A percentile compares a stretch with the other conserved stretches of the same genome.
Conservation (phyloP, 2,113 vertebrate species). For the Glaucidium brasilianum region DNA sequence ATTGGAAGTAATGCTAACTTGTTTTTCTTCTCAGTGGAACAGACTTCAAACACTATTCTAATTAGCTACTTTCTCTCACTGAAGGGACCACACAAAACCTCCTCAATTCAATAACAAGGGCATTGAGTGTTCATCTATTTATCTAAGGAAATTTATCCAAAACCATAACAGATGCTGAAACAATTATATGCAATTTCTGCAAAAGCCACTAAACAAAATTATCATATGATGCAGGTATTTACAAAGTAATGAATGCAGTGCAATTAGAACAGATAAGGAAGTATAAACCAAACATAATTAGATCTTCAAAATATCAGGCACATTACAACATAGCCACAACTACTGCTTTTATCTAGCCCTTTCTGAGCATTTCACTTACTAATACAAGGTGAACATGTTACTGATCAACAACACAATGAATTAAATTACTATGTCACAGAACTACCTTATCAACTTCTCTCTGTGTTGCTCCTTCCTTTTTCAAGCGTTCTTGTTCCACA, state of each 20-base stretch:
- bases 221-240: not conserved
- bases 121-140: not conserved
- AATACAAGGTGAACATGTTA: not conserved
- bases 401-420: not conserved
- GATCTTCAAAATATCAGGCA: not conserved
- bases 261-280: not conserved
- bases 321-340: not conserved
- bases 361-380: not conserved
- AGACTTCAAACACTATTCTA: not conserved
- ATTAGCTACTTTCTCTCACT: not conserved
- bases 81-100: not conserved
- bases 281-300: not conserved
- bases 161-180: not conserved
- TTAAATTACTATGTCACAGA: not conserved
- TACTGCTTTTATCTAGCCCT: not conserved
- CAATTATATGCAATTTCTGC: not conserved
- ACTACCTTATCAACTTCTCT: slow-evolving; percentile 95
- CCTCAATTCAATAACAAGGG: not conserved
- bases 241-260: not conserved
- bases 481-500: slow-evolving; percentile 92
- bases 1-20: not conserved
- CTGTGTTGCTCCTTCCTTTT: slow-evolving; percentile 94
- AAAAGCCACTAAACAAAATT: not conserved
- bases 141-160: not conserved
- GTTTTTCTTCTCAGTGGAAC: not conserved